Base-by-base conservation (phyloP, 2,888 invertebrate species). In the Euzetes globulus region DNA sequence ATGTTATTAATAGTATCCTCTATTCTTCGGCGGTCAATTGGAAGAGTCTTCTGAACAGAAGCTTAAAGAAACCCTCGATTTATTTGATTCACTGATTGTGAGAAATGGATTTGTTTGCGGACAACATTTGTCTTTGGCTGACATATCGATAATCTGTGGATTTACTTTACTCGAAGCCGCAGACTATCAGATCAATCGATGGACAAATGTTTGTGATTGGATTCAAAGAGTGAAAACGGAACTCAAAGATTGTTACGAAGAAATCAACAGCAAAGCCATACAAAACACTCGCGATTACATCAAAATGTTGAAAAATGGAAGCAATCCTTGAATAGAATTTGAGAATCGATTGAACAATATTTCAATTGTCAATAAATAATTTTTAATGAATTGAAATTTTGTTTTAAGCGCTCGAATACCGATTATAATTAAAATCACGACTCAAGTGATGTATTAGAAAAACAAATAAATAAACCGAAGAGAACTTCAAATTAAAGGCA, bases 91-190 rank as follows among this genome's bases (percentile, higher is more conserved):
- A 33, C n/a, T 71, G 33, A 1, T 52, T 4, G 11, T 5, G 22
- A 47, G 37, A 19, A 27, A 2, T 3, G n/a, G 15, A 47, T 71
- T 47, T 19, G 71, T 71, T 52, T 52, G 52, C 27, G 52, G 71
- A 17, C 2, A 71, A 0, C 84, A 85, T 75, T 84, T 91, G 73
- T 91, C 92, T 22, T 82, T 93, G 22, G 92, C 92, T 11, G 93
- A 93, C 82, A 85, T 91, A 58, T 84, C 88, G 45, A 81, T 92
- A 65, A 84, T 88, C 41, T 87, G 90, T 7, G 86, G 87, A 6
- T 86, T 91, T 13, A 88, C 91, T 71, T 89, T 88, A 76, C 86
- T 87, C 77, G 90, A 90, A 80, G 89, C 55, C 3, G 19, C 17
- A 1, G 71, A 71, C 27, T 71, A 71, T 15, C 4, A 0, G 5